Percentiles rank a stretch among this genome's conserved stretches.
Evolutionary conservation across 1,140 invertebrate genomes (phyloP).

Genomic region (Tribolium castaneum): DNA sequence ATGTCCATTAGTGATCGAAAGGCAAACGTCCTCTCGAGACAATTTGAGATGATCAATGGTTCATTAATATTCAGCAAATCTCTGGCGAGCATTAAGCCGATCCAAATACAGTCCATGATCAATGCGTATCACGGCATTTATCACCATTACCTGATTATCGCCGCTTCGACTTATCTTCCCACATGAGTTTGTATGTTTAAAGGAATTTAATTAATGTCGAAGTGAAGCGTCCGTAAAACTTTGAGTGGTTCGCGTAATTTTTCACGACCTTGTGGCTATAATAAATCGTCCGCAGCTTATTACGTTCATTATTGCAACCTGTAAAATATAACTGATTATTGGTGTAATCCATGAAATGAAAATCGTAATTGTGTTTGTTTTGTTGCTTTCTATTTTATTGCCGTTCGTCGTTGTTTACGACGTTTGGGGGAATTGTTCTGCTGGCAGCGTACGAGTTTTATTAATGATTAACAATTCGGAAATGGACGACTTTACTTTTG

Average conservation of each 20-base stretch:
- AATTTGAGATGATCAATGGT: neutral
- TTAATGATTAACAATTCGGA: constrained; percentile 14
- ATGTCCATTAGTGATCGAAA: neutral
- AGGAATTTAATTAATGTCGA: constrained; percentile 2
- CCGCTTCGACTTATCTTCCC: neutral
- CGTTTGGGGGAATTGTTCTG: neutral
- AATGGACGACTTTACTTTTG: neutral
- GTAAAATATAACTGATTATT: constrained; percentile 30
- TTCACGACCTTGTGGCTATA: constrained; percentile 15
- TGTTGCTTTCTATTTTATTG: neutral
- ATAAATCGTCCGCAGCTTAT: constrained; percentile 25
- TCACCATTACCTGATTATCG: neutral
- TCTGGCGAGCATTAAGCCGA: neutral
- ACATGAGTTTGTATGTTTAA: constrained; percentile 1
- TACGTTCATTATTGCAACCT: constrained; percentile 21
- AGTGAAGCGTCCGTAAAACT: neutral
- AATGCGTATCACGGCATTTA: neutral
- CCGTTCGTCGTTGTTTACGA: constrained; percentile 8
- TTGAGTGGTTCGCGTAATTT: neutral
- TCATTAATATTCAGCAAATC: constrained; percentile 21
- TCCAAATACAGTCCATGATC: constrained; percentile 15
- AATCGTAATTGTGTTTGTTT: constrained; percentile 16
- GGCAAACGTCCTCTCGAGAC: neutral
- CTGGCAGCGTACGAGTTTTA: neutral
- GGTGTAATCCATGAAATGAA: constrained; percentile 26